These are phyloP conservation scores for Acyrthosiphon pisum DNA, from an alignment of 1,140 invertebrate genomes.

Conservation along the genomic window DNA sequence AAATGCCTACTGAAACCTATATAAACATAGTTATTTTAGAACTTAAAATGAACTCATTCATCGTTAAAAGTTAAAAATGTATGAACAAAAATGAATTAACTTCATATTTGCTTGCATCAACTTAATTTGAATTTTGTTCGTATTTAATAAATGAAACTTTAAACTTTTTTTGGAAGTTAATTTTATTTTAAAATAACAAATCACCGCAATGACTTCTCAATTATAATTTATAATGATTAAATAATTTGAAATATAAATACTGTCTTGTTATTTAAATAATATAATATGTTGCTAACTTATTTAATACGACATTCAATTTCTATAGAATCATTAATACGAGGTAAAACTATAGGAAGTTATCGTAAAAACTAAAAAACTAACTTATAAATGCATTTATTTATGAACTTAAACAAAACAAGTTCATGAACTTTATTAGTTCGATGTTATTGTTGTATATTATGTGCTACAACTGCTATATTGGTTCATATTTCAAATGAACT, in stretches of 20 bases:
- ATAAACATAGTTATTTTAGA: not conserved
- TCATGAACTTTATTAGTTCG: not conserved
- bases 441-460: not conserved
- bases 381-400: not conserved
- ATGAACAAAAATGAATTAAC: not conserved
- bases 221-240: no score
- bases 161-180: not conserved
- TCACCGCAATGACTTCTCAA: no score
- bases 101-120: not conserved
- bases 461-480: not conserved
- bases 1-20: not conserved
- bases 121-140: not conserved
- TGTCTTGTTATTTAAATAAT: no score
- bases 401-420: not conserved
- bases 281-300: not conserved
- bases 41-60: not conserved
- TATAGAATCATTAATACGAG: not conserved
- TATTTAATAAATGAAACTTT: not conserved
- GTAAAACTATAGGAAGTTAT: not conserved
- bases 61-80: not conserved
- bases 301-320: not conserved
- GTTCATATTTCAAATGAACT: conserved; percentile 1
- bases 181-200: not conserved
- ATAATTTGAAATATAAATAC: no score
- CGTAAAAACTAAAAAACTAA: not conserved